Evolutionary conservation across 2,113 vertebrate genomes (phyloP), one percentile per base, ranked within the genome.

Genomic region (Malurus alboscapulatus): DNA sequence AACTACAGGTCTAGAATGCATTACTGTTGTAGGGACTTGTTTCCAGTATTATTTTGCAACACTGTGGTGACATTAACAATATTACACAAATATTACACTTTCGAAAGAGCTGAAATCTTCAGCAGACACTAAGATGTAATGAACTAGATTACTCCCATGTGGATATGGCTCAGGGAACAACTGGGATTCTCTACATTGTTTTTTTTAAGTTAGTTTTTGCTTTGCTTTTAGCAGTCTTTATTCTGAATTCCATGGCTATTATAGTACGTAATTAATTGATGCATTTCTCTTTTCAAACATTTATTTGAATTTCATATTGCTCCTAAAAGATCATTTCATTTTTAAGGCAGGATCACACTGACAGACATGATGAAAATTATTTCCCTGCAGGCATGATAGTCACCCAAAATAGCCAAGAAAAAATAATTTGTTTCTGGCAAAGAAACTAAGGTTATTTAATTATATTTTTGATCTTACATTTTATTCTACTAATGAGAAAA

Each of bases 391-490:
- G 67, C 12, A 7, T 54, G 59, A 93, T 80, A 89, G 85, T 74
- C 92, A 80, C 79, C 38, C 88, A 94, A 91, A 87, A 86, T 17
- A 96, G 59, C 82, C 34, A 88, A 65, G 67, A 76, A 95, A 95
- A 91, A 87, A 92, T 93, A 83, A 96, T 94, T 96, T 96, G 92
- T 75, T 87, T 85, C 69, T 94, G 90, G 90, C 81, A 95, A 91
- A 90, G 84, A 85, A 92, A 89, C 73, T 0, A 66, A 95, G 93
- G 84, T 79, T 58, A 66, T 73, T 88, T 72, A 89, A 91, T 93
- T 94, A 51, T 36, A 88, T 83, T 96, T 91, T 88, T 90, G 27
- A 90, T 94, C 81, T 87, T 90, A 12, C 17, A 84, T 57, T 83
- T 87, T 71, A 93, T 90, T 91, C 42, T n/a, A 24, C 71, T 94